phyloP scores from a whole-genome alignment of 2,113 vertebrate species.

The Thalassarche chlororhynchos region DNA sequence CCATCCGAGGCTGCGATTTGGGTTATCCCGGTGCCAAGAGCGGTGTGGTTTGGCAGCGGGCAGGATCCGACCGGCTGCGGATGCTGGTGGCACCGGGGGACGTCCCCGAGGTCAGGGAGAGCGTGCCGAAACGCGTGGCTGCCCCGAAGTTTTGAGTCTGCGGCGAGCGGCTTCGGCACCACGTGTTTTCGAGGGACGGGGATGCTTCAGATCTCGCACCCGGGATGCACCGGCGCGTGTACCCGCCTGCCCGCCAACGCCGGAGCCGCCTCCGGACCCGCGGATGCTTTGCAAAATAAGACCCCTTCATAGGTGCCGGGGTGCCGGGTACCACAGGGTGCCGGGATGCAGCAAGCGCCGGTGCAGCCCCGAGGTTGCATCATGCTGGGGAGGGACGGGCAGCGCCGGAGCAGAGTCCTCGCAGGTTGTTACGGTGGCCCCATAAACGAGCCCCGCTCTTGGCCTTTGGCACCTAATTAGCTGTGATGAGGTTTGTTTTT shows the following conservation, averaged over 20 bases:
- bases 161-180: background rate
- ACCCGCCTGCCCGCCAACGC: background rate
- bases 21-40: rapidly evolving
- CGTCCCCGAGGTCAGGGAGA: background rate
- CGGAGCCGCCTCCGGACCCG: background rate
- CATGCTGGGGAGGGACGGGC: constrained; percentile 4
- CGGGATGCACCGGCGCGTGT: background rate
- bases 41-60: rapidly evolving
- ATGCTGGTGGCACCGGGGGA: background rate
- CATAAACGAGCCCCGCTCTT: background rate
- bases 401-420: constrained; percentile 17
- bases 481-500: background rate
- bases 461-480: constrained; percentile 47
- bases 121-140: background rate
- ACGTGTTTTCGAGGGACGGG: background rate
- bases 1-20: rapidly evolving
- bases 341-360: background rate
- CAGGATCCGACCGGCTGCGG: background rate
- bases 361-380: background rate
- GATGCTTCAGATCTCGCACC: background rate
- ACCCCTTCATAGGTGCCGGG: background rate
- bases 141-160: background rate
- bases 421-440: background rate
- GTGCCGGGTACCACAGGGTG: background rate
- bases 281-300: background rate